Evolutionary conservation across 2,797 vertebrate species (phyloP), one percentile per base, ranked within the genome.

Genomic region (Thalassophryne amazonica): DNA sequence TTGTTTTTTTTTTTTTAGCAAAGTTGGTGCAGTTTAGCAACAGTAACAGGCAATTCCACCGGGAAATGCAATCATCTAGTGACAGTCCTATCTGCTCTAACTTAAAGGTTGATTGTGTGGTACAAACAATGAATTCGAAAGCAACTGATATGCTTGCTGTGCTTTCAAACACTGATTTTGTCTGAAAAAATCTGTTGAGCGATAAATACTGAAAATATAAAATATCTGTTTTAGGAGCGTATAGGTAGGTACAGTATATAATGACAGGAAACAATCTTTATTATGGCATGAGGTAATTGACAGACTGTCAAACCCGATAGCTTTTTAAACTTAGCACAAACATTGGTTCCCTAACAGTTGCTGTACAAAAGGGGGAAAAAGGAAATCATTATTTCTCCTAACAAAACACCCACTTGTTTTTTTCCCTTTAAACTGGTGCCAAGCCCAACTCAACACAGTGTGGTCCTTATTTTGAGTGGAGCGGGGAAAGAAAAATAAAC

Each of bases 331-430:
- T n/a, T n/a, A 36, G 13, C 25, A 25, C 32, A 42, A n/a, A 33
- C 18, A 27, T 21, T 37, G 27, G 4, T 61, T 61, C 39, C 22
- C 37, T 27, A 45, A 58, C 21, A 25, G 25, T 62, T 34, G 37
- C 43, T 43, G 39, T 15, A 29, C 9, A 13, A 15, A 27, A n/a
- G n/a, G n/a, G n/a, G n/a, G 29, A 35, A 12, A 37, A 20, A 42
- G 39, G 39, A 16, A 33, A 69, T 72, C 46, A 32, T 14, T 43
- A 52, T 76, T 61, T 56, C 42, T 43, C 36, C 33, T 37, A 20
- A 50, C 12, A 9, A 70, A 55, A 61, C 55, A 45, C 23, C 50
- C 0, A 15, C 63, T 59, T 22, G 28, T 60, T 69, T 3, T 3
- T 23, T 71, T 73, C 10, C 17, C 27, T 71, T 59, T 53, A 14